Evolutionary conservation across 2,113 vertebrate species (phyloP).

Genomic region (Octodon degus): DNA sequence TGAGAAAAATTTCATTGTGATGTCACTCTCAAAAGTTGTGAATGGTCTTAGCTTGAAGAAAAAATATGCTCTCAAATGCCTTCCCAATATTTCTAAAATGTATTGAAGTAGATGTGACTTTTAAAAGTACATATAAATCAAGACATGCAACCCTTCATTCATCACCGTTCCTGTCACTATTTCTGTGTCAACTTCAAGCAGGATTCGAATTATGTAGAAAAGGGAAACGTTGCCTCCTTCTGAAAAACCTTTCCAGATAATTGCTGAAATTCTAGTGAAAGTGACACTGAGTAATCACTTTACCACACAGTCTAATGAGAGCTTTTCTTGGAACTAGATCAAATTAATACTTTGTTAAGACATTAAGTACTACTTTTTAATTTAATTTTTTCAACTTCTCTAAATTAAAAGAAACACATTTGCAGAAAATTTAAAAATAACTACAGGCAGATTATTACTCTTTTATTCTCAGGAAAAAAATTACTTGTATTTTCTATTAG

Average conservation of each 20-base stretch:
- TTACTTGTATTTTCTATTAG: conserved; percentile 12
- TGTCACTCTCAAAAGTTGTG: neutral
- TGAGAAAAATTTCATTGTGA: conserved; percentile 20
- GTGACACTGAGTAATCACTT: conserved; percentile 78
- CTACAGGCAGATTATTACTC: conserved; percentile 44
- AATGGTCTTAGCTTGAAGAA: neutral
- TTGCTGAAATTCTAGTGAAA: conserved; percentile 78
- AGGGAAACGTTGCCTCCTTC: conserved; percentile 56
- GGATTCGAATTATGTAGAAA: conserved; percentile 74
- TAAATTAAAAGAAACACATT: neutral
- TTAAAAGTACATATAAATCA: conserved; percentile 47
- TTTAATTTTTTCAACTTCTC: conserved; percentile 42
- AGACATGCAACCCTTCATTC: conserved; percentile 53
- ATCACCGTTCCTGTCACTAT: conserved; percentile 62
- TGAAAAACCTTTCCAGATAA: conserved; percentile 72
- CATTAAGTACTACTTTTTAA: conserved; percentile 56
- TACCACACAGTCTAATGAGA: conserved; percentile 77
- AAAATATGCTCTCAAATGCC: neutral
- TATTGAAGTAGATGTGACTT: conserved; percentile 13
- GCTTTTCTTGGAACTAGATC: conserved; percentile 68
- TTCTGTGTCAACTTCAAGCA: conserved; percentile 79
- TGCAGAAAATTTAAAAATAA: conserved; percentile 30
- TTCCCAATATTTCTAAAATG: conserved; percentile 44
- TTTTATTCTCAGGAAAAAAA: conserved; percentile 53
- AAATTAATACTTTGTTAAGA: conserved; percentile 69